phyloP scores from a whole-genome alignment of 1,140 invertebrate genomes.

The Carcinoscorpius rotundicauda region DNA sequence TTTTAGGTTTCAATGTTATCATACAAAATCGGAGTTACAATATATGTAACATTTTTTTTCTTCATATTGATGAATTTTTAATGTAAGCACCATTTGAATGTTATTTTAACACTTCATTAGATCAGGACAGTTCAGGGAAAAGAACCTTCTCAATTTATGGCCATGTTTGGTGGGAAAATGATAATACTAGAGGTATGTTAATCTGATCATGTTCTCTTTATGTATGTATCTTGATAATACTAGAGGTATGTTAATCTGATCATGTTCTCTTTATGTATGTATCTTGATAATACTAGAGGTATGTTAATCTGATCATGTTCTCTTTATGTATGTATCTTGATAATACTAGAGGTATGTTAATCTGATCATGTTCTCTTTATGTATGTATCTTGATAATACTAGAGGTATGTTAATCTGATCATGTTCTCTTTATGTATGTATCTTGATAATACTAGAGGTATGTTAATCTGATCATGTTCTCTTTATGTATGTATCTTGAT shows the following conservation, averaged over 20 bases:
- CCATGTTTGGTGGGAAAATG: conserved; percentile 76
- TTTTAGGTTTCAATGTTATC: too few relatives aligned
- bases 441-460: conserved; percentile 56
- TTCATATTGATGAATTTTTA: neutral
- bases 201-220: conserved; percentile 32
- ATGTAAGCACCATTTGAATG: neutral
- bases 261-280: conserved; percentile 36
- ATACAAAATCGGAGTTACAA: too few relatives aligned
- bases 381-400: conserved; percentile 69
- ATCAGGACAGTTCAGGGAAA: conserved; percentile 65
- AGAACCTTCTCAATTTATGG: conserved; percentile 78
- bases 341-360: conserved; percentile 45
- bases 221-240: conserved; percentile 41
- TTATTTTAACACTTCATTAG: neutral
- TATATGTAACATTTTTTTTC: too few relatives aligned
- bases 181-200: conserved; percentile 47
- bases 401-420: conserved; percentile 17
- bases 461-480: neutral
- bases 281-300: conserved; percentile 57
- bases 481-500: conserved; percentile 56
- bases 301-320: neutral
- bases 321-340: conserved; percentile 51
- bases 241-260: conserved; percentile 29
- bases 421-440: conserved; percentile 37
- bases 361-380: conserved; percentile 32